Evolutionary conservation across 1,140 invertebrate genomes (phyloP).

Genomic region (Doryteuthis pealeii): DNA sequence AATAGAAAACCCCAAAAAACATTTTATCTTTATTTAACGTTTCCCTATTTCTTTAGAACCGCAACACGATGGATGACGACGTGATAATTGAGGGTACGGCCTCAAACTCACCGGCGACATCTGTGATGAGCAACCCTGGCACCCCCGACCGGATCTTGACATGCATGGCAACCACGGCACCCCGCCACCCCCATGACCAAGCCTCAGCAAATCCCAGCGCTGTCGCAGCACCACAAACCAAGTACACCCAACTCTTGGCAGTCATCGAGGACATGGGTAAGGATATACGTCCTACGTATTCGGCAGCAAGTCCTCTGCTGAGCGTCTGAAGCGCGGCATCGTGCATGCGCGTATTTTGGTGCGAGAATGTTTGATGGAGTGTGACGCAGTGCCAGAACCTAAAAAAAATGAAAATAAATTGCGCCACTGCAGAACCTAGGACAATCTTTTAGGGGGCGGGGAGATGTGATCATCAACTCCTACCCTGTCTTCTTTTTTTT

Average conservation of each 20-base stretch:
- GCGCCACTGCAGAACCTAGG: too few relatives aligned
- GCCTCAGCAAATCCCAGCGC: slow-evolving; percentile 30
- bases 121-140: slow-evolving; percentile 55
- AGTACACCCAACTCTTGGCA: slow-evolving; percentile 89
- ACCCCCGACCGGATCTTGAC: slow-evolving; percentile 46
- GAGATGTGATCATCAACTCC: too few relatives aligned
- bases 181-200: slow-evolving; percentile 38
- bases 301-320: slow-evolving; percentile 93
- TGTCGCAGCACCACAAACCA: slow-evolving; percentile 71
- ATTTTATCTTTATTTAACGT: too few relatives aligned
- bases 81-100: slow-evolving; percentile 24
- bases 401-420: too few relatives aligned
- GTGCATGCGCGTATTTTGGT: slow-evolving; percentile 92
- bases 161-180: slow-evolving; percentile 41
- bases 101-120: slow-evolving; percentile 49
- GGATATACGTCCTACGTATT: slow-evolving; percentile 95
- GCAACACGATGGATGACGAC: slow-evolving; percentile 34
- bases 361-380: slow-evolving; percentile 93
- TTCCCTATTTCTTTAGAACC: too few relatives aligned
- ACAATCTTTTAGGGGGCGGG: too few relatives aligned
- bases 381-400: slow-evolving; percentile 78
- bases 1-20: too few relatives aligned
- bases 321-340: slow-evolving; percentile 91
- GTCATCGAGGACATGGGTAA: slow-evolving; percentile 97
- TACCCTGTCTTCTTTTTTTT: too few relatives aligned